Evolutionary conservation across 1,140 invertebrate species (phyloP).

Genomic region (Frieseomelitta varia): DNA sequence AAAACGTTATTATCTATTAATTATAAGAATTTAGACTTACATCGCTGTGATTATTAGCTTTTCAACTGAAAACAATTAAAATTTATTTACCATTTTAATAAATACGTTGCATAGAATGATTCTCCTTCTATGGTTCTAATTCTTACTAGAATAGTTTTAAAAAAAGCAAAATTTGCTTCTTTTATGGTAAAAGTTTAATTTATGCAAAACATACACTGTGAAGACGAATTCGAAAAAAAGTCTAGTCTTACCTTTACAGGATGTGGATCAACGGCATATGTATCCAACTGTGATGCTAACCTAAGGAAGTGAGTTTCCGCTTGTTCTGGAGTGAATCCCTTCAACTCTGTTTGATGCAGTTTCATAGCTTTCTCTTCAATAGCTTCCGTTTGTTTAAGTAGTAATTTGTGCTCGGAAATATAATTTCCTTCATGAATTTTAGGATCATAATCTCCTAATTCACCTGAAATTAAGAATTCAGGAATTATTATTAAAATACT

Average conservation of each 20-base stretch:
- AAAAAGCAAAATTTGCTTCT: not conserved
- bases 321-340: slow-evolving; percentile 87
- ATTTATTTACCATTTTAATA: too few species aligned
- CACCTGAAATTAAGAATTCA: slow-evolving; percentile 85
- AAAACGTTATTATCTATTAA: too few species aligned
- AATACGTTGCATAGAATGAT: not conserved
- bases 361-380: slow-evolving; percentile 96
- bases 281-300: slow-evolving; percentile 94
- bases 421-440: slow-evolving; percentile 95
- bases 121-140: not conserved
- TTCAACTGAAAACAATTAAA: too few species aligned
- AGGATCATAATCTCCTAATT: slow-evolving; percentile 96
- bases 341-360: slow-evolving; percentile 91
- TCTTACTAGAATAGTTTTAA: not conserved
- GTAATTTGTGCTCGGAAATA: slow-evolving; percentile 93
- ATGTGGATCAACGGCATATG: slow-evolving; percentile 98
- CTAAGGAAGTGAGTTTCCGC: slow-evolving; percentile 93
- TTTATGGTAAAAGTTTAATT: not conserved
- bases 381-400: slow-evolving; percentile 94
- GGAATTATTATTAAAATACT: not conserved
- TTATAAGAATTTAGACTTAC: too few species aligned
- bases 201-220: too few species aligned
- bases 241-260: slow-evolving; percentile 93
- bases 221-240: not conserved
- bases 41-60: too few species aligned